These are phyloP conservation scores for Apodemia hepburni DNA, from an alignment of 2,888 invertebrate genomes.

Conservation along the genomic window DNA sequence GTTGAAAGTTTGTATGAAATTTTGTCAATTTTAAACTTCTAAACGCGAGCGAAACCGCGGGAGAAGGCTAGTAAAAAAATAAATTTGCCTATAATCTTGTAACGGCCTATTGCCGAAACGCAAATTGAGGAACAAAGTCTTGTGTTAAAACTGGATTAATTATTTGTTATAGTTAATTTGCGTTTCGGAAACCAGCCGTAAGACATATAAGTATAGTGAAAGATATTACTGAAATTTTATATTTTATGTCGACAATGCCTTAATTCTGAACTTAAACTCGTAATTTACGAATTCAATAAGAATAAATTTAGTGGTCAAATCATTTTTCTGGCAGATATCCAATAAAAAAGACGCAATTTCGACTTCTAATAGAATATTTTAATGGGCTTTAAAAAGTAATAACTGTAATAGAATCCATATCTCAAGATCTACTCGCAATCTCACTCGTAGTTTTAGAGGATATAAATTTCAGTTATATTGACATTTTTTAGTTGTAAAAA, in stretches of 20 bases:
- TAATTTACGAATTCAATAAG: not conserved
- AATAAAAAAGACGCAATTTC: not conserved
- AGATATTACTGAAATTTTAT: not conserved
- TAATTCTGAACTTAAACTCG: not conserved
- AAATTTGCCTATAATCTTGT: not conserved
- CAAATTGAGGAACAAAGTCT: too few relatives aligned
- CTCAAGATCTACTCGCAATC: not conserved
- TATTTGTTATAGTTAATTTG: too few relatives aligned
- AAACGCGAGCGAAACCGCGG: too few relatives aligned
- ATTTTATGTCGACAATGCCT: not conserved
- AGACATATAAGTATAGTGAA: not conserved
- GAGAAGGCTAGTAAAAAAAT: too few relatives aligned
- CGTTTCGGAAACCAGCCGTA: too few relatives aligned
- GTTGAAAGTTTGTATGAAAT: too few relatives aligned
- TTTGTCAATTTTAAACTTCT: too few relatives aligned
- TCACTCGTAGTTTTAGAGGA: not conserved
- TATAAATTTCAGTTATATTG: conserved; percentile 11
- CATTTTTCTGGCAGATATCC: not conserved
- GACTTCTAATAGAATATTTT: too few relatives aligned
- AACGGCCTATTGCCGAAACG: too few relatives aligned
- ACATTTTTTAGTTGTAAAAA: conserved; percentile 10
- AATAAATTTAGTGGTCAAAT: not conserved
- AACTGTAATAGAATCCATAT: not conserved
- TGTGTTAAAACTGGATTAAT: too few relatives aligned
- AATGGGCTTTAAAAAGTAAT: too few relatives aligned